A percentile compares a stretch with the other conserved stretches of the same genome.
Conservation (phyloP, 2,797 vertebrate genomes). For the Sparus aurata region DNA sequence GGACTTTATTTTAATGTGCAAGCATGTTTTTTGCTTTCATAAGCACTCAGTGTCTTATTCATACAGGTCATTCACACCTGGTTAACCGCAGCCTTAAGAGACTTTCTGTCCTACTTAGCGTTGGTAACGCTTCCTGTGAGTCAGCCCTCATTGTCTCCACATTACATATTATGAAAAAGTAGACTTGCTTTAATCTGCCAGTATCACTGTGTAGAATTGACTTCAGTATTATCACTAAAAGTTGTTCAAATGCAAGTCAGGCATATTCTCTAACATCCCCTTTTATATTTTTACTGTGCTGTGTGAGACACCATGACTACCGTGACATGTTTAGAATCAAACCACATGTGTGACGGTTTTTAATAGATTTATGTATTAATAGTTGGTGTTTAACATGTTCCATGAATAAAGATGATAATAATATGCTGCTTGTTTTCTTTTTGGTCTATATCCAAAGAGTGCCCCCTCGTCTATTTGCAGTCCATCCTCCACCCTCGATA, state of each 20-base stretch:
- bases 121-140: slow-evolving; percentile 16
- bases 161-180: slow-evolving; percentile 2
- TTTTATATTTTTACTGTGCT: neutral
- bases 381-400: slow-evolving; percentile 6
- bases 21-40: neutral
- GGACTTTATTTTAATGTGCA: slow-evolving; percentile 13
- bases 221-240: neutral
- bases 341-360: slow-evolving; percentile 1
- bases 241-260: slow-evolving; percentile 15
- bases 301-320: neutral
- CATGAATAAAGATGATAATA: slow-evolving; percentile 59
- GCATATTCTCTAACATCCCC: neutral
- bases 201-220: neutral
- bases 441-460: slow-evolving; percentile 24
- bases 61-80: neutral
- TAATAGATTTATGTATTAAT: slow-evolving; percentile 15
- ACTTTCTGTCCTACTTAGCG: neutral
- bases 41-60: neutral
- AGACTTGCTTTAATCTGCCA: neutral
- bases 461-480: slow-evolving; percentile 35
- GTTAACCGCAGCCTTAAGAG: slow-evolving; percentile 4
- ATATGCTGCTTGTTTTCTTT: slow-evolving; percentile 25
- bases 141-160: neutral
- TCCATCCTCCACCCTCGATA: slow-evolving; percentile 11
- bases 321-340: neutral